These are phyloP conservation scores for Thereva nobilitata DNA, from an alignment of 2,888 invertebrate genomes.

Conservation along the genomic window DNA sequence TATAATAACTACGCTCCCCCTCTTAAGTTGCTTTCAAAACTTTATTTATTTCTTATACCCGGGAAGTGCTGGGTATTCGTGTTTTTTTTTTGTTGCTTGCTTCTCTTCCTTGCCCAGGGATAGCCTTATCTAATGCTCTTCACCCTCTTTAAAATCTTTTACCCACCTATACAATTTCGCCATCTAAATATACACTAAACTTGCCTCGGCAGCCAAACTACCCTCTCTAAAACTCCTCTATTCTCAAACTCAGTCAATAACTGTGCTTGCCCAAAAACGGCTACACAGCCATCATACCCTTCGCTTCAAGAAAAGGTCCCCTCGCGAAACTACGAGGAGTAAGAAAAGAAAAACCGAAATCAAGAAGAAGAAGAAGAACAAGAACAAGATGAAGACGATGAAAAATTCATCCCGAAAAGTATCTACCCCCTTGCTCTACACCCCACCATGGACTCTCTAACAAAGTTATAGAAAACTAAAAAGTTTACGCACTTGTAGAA, in stretches of 20 bases:
- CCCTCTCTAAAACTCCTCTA: slow-evolving; percentile 31
- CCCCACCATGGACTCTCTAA: slow-evolving; percentile 17
- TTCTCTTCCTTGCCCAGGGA: background rate
- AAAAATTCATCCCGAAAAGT: slow-evolving; percentile 27
- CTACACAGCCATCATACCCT: background rate
- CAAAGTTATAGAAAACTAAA: slow-evolving; percentile 43
- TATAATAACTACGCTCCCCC: slow-evolving; percentile 23
- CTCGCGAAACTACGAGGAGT: slow-evolving; percentile 14
- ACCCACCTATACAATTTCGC: slow-evolving; percentile 28
- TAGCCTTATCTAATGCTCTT: slow-evolving; percentile 18
- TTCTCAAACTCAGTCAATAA: slow-evolving; percentile 33
- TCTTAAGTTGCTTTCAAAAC: slow-evolving; percentile 24
- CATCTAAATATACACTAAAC: slow-evolving; percentile 28
- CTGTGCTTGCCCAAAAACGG: slow-evolving; percentile 15
- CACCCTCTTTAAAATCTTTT: slow-evolving; percentile 32
- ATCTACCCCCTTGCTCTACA: slow-evolving; percentile 7
- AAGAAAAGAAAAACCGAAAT: slow-evolving; percentile 7
- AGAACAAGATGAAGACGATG: slow-evolving; percentile 13
- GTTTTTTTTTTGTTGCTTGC: slow-evolving; percentile 3
- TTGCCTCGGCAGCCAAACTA: slow-evolving; percentile 28
- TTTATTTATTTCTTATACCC: slow-evolving; percentile 30
- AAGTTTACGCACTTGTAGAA: slow-evolving; percentile 43
- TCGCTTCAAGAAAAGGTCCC: background rate
- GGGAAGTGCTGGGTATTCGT: background rate
- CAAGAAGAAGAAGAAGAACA: slow-evolving; percentile 10